Conservation (phyloP, 2,888 invertebrate species). For the Cantharis rustica region DNA sequence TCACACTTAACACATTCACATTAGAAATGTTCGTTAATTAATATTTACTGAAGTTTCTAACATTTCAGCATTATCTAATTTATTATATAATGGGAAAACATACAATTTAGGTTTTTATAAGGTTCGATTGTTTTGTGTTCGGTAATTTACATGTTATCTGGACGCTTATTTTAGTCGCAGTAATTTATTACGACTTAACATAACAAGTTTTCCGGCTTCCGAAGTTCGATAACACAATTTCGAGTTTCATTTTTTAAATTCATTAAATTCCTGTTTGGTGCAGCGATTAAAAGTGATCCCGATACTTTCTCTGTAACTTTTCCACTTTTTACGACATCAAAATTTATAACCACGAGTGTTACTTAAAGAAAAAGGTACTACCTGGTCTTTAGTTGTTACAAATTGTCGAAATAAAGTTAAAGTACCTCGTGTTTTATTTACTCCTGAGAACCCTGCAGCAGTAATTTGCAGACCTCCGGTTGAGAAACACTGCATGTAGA, state of each 20-base stretch:
- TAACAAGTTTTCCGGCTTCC: neutral
- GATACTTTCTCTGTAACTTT: neutral
- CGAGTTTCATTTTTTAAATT: neutral
- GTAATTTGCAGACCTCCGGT: neutral
- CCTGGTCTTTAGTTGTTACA: neutral
- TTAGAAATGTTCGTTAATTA: constrained; percentile 37
- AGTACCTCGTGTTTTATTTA: neutral
- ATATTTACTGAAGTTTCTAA: constrained; percentile 37
- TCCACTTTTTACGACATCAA: neutral
- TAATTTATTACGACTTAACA: neutral
- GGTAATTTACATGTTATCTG: neutral
- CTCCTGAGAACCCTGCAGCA: neutral
- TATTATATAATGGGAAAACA: constrained; percentile 16
- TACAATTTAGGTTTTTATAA: neutral
- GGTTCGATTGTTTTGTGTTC: neutral
- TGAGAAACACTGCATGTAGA: neutral
- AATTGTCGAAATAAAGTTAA: neutral
- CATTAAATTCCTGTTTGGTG: neutral
- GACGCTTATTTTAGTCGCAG: neutral
- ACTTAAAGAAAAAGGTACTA: neutral
- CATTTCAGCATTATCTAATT: constrained; percentile 13
- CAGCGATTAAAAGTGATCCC: neutral
- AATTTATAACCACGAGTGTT: neutral
- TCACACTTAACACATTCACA: constrained; percentile 24
- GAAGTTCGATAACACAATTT: neutral